phyloP scores from a whole-genome alignment of 2,797 vertebrate species.

The Parambassis ranga region DNA sequence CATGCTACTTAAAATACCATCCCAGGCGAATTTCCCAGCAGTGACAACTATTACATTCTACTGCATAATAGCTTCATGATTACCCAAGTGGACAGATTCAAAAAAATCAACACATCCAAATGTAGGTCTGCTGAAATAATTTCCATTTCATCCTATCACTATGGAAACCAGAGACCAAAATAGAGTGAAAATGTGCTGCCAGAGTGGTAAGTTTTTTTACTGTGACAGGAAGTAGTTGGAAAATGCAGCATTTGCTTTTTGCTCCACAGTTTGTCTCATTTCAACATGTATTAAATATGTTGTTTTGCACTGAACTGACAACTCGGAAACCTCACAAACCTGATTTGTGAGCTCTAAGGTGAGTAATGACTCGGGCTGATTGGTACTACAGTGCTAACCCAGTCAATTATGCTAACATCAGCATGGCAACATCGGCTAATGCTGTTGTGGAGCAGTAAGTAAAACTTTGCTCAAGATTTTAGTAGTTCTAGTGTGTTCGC shows the following conservation, averaged over 20 bases:
- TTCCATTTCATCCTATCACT: constrained; percentile 62
- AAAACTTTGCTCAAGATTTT: too few species aligned
- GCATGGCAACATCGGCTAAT: too few species aligned
- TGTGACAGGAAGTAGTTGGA: constrained; percentile 24
- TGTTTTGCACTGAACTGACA: not conserved
- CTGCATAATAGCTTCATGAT: constrained; percentile 46
- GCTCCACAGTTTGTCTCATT: not conserved
- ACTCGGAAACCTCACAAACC: not conserved
- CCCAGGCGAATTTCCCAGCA: constrained; percentile 15
- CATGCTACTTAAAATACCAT: constrained; percentile 27
- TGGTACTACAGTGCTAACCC: not conserved
- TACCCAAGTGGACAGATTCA: constrained; percentile 51
- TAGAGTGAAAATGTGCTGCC: constrained; percentile 50
- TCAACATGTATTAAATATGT: not conserved
- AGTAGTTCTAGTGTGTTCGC: too few species aligned
- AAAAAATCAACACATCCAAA: constrained; percentile 58
- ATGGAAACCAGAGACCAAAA: constrained; percentile 71
- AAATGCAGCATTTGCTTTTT: not conserved
- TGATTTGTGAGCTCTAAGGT: not conserved
- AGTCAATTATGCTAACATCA: not conserved
- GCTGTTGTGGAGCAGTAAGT: too few species aligned
- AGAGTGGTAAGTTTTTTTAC: constrained; percentile 16
- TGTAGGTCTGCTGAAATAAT: constrained; percentile 57
- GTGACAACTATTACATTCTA: constrained; percentile 22
- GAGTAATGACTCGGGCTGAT: not conserved